Percentiles rank a stretch among this genome's conserved stretches.
These are phyloP conservation scores for Blomia tropicalis DNA, from an alignment of 2,888 invertebrate genomes.

Conservation along the genomic window DNA sequence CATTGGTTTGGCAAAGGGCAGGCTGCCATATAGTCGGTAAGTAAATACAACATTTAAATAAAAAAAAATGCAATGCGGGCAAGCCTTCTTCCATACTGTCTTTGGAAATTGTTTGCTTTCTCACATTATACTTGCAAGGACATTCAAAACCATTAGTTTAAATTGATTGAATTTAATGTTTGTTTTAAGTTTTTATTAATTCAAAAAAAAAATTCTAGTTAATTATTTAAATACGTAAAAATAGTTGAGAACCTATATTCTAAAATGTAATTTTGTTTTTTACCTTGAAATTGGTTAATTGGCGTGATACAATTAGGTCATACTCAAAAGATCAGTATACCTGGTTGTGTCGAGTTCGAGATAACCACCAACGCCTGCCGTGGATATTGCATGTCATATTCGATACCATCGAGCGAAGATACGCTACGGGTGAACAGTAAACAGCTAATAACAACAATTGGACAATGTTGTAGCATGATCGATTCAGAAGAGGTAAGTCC, in stretches of 20 bases:
- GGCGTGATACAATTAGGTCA: slow-evolving; percentile 44
- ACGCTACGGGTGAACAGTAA: slow-evolving; percentile 39
- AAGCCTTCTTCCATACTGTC: too few species aligned
- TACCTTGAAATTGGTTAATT: background rate
- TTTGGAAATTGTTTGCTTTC: too few species aligned
- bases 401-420: slow-evolving; percentile 53
- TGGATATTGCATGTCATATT: slow-evolving; percentile 71
- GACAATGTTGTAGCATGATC: slow-evolving; percentile 1
- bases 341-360: slow-evolving; percentile 65
- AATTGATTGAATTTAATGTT: too few species aligned
- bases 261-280: background rate
- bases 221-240: too few species aligned
- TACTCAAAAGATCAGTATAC: slow-evolving; percentile 60
- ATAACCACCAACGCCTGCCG: slow-evolving; percentile 73
- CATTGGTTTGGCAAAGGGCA: background rate
- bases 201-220: too few species aligned
- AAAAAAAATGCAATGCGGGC: too few species aligned
- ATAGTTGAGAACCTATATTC: too few species aligned
- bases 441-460: background rate
- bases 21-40: background rate
- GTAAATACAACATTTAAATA: too few species aligned
- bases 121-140: too few species aligned
- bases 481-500: background rate
- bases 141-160: too few species aligned
- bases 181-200: too few species aligned